Base-by-base conservation (phyloP, 2,888 invertebrate species). In the Trissonchulus latispiculum region DNA sequence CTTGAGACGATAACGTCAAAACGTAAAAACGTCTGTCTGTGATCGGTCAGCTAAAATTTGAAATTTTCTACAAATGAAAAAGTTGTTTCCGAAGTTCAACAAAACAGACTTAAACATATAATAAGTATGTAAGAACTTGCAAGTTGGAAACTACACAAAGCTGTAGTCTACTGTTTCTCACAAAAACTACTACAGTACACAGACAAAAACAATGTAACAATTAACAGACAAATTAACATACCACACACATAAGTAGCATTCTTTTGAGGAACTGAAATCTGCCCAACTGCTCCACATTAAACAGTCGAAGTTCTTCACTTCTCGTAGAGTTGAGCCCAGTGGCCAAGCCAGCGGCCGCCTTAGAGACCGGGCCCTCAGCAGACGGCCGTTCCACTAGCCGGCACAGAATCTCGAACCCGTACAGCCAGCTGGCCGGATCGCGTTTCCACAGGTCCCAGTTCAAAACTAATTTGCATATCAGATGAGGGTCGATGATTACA, bases 251-350 rank as follows among this genome's bases (percentile, higher is more conserved):
- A 35, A 70, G 61, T 8, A 72, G 33, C 28, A 72, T 29, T 29
- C 31, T n/a, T 36, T 48, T 66, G 35, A 72, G 29, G 36, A 72
- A 72, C 2, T 72, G 8, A 28, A 36, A 33, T 23, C 28, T n/a
- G 23, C 2, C 32, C 33, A 72, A 68, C 29, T 70, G 72, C 2
- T 70, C 67, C 8, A 2, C 2, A 48, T 72, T 72, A 37, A 72
- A 72, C 3, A 70, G 8, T 2, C 28, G 29, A 33, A 71, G 29
- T 48, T 8, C 29, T 15, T 15, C n/a, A 15, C 1, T 2, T 15
- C 23, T 48, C 8, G 48, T 8, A 23, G 8, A 8, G 8, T 15
- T 8, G 48, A 15, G 48, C 8, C 48, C 48, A 48, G 48, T 15
- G 23, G 23, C 23, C 48, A 48, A 23, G n/a, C 48, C 48, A 48